Evolutionary conservation across 2,797 vertebrate genomes (phyloP).

Genomic region (Acanthurus leucopareius): DNA sequence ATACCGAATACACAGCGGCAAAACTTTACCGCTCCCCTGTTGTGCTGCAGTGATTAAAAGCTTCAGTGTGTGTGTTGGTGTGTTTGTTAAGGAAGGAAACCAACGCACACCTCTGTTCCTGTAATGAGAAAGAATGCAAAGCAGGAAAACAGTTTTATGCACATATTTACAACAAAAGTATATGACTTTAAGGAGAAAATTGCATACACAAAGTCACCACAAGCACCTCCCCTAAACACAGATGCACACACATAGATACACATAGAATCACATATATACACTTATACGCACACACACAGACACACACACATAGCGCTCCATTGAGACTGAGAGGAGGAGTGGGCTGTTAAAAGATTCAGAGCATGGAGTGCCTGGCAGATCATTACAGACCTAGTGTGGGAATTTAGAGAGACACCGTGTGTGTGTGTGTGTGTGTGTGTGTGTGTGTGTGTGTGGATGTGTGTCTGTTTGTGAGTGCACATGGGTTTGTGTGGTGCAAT

Average conservation of each 20-base stretch:
- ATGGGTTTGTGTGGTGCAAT: conserved; percentile 22
- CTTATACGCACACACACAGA: conserved; percentile 3
- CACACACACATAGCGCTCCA: conserved; percentile 5
- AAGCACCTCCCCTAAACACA: conserved; percentile 8
- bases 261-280: conserved; percentile 1
- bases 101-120: not conserved
- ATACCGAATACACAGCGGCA: conserved; percentile 17
- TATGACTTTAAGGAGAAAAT: conserved; percentile 11
- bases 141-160: not conserved
- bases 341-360: conserved; percentile 71
- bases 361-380: conserved; percentile 64
- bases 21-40: conserved; percentile 28
- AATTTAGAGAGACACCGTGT: conserved; percentile 43
- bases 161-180: conserved; percentile 7
- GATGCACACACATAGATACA: not conserved
- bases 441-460: not conserved
- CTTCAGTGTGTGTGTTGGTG: not conserved
- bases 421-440: conserved; percentile 11
- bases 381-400: conserved; percentile 65
- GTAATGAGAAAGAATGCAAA: conserved; percentile 4
- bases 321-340: conserved; percentile 51
- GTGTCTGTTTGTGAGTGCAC: not conserved
- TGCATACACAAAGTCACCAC: not conserved
- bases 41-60: conserved; percentile 38
- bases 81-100: not conserved